Evolutionary conservation across 2,888 invertebrate species (phyloP).

Genomic region (Tribolium freemani): DNA sequence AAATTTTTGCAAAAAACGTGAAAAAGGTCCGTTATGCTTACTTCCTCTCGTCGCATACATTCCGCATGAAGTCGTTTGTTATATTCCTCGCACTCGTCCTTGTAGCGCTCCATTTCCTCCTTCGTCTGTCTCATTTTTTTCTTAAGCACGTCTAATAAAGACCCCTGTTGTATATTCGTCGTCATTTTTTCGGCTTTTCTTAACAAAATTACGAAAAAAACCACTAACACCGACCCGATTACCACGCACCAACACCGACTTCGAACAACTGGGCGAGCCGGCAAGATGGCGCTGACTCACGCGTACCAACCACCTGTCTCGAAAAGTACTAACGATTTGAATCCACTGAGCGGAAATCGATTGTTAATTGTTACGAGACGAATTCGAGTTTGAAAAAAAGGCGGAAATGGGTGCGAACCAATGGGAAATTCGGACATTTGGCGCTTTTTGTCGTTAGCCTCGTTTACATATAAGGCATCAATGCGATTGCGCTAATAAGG

Average conservation of each 20-base stretch:
- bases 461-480: not conserved
- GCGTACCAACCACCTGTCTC: slow-evolving; percentile 2
- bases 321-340: not conserved
- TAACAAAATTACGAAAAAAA: slow-evolving; percentile 1
- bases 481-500: slow-evolving; percentile 12
- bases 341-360: slow-evolving; percentile 8
- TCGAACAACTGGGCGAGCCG: slow-evolving; percentile 66
- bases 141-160: slow-evolving; percentile 96
- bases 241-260: slow-evolving; percentile 46
- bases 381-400: not conserved
- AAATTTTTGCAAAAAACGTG: not conserved
- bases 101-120: slow-evolving; percentile 98
- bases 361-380: not conserved
- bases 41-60: slow-evolving; percentile 97
- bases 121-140: slow-evolving; percentile 99
- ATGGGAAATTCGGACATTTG: slow-evolving; percentile 3
- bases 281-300: slow-evolving; percentile 62
- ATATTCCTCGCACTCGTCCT: slow-evolving; percentile 97
- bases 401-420: slow-evolving; percentile 6
- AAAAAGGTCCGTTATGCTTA: slow-evolving; percentile 72
- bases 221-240: slow-evolving; percentile 11
- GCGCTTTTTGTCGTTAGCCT: not conserved
- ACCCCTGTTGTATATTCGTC: slow-evolving; percentile 92
- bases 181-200: slow-evolving; percentile 75
- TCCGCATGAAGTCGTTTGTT: slow-evolving; percentile 96